A percentile compares a stretch with the other conserved stretches of the same genome.
These are phyloP conservation scores for Nyctibius grandis DNA, from an alignment of 2,797 vertebrate genomes.

Conservation along the genomic window DNA sequence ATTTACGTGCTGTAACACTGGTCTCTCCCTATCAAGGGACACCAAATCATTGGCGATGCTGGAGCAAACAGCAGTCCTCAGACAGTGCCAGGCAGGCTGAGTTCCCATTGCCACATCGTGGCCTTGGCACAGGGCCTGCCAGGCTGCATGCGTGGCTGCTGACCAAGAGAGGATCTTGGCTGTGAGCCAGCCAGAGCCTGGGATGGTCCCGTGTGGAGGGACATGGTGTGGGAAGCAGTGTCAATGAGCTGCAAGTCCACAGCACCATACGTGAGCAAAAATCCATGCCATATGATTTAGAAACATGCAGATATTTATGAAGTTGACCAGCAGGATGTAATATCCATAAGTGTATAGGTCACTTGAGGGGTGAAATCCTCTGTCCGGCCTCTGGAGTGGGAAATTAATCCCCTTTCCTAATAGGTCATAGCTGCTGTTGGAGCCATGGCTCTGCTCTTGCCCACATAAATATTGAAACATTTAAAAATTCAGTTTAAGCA, in stretches of 20 bases:
- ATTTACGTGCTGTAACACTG: not conserved
- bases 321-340: not conserved
- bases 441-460: not conserved
- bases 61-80: not conserved
- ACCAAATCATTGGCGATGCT: fast-evolving
- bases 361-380: not conserved
- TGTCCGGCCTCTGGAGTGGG: not conserved
- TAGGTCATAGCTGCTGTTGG: not conserved
- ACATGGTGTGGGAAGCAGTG: not conserved
- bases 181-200: not conserved
- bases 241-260: fast-evolving
- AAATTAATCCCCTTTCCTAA: not conserved
- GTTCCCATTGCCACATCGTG: not conserved
- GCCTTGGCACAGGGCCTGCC: not conserved
- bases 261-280: not conserved
- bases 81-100: not conserved
- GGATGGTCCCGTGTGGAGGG: not conserved
- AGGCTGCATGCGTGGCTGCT: not conserved
- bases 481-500: not conserved
- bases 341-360: not conserved
- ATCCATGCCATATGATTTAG: not conserved
- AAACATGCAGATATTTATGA: not conserved
- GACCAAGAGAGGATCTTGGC: fast-evolving
- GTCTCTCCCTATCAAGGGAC: not conserved
- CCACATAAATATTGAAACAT: not conserved